Evolutionary conservation across 1,140 invertebrate species (phyloP), one percentile per base, ranked within the genome.

Genomic region (Agrypnia vestita): DNA sequence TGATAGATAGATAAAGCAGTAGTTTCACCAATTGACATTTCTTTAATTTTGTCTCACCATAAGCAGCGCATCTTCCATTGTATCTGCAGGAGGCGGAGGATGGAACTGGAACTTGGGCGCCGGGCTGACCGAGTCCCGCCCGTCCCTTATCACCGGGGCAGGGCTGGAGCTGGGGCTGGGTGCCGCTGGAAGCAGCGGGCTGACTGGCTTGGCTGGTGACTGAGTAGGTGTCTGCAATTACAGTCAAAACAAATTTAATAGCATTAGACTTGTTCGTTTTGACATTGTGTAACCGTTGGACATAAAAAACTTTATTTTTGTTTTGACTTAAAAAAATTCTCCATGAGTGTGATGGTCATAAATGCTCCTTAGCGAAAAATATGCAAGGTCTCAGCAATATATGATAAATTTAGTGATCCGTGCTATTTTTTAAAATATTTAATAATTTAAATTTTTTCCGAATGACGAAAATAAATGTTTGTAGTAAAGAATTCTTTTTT

Each of bases 131-230:
- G 82, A 79, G 72, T 67, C 15, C 17, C 67, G 73, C 4, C 25
- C 25, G 6, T 35, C 25, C 25, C 25, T 35, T 35, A 35, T 35
- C 1, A 35, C 25, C 25, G 61, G 47, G 21, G 62, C 56, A 35
- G 71, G 55, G 25, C 79, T 55, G 25, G 76, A 49, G n/a, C 88
- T 69, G 55, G 69, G 21, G 4, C 61, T 53, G 1, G 73, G 80
- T 56, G 76, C 75, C 13, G 44, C 17, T 88, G 88, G 15, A 12
- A 47, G 88, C 89, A 62, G 86, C 86, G 74, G 83, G 25, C 67
- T 71, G 15, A 49, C 67, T 75, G 78, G 78, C 75, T 80, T 82
- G 73, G 62, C 79, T 47, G 74, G 78, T 35, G 64, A 82, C 51
- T 80, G 81, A 21, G 69, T 81, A 10, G 84, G 80, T 11, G 79